These are phyloP conservation scores for Chaetura pelagica DNA, from an alignment of 2,113 vertebrate species.

Conservation along the genomic window DNA sequence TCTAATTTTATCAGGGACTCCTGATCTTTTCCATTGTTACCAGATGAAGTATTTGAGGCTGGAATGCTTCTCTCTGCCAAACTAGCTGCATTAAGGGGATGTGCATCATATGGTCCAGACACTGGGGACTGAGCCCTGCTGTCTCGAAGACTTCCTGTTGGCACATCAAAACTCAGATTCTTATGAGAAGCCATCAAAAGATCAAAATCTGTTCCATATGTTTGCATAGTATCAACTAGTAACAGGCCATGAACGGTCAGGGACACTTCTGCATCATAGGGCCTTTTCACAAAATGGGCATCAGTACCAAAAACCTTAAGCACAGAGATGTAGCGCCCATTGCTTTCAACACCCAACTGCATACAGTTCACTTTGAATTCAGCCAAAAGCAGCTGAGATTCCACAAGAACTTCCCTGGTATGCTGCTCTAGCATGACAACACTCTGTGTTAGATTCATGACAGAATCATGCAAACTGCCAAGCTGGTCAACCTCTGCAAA, in stretches of 20 bases:
- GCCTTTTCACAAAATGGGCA: constrained; percentile 94
- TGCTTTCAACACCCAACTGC: constrained; percentile 95
- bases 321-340: constrained; percentile 93
- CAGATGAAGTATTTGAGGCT: not conserved
- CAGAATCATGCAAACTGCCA: constrained; percentile 89
- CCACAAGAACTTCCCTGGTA: constrained; percentile 92
- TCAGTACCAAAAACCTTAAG: constrained; percentile 97
- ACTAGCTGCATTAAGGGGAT: not conserved
- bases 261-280: constrained; percentile 92
- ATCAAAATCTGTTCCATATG: constrained; percentile 95
- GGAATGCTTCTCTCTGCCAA: not conserved
- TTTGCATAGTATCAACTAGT: constrained; percentile 95
- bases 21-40: constrained; percentile 78
- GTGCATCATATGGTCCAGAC: constrained; percentile 27
- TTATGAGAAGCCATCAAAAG: constrained; percentile 97
- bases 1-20: constrained; percentile 95
- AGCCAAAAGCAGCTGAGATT: constrained; percentile 92
- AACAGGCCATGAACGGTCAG: constrained; percentile 94
- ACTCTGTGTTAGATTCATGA: constrained; percentile 93
- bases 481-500: constrained; percentile 84
- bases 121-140: constrained; percentile 89
- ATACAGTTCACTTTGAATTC: constrained; percentile 97
- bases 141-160: constrained; percentile 91
- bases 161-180: constrained; percentile 93
- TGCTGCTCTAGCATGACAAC: constrained; percentile 92